phyloP scores from a whole-genome alignment of 2,888 invertebrate species.

The Agapostemon virescens region DNA sequence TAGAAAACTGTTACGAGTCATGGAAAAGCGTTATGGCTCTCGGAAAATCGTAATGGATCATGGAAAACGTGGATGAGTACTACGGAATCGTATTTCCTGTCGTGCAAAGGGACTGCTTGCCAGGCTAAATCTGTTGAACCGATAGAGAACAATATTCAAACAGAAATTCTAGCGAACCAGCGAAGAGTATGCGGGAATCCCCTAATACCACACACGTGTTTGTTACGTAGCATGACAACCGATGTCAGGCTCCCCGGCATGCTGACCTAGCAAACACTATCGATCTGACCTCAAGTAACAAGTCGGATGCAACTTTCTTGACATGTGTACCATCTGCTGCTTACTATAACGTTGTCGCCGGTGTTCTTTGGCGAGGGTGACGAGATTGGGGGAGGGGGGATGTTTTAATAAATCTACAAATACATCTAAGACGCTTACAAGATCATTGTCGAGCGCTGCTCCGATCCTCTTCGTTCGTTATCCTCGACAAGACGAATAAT shows the following conservation, averaged over 20 bases:
- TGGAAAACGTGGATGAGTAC: not conserved
- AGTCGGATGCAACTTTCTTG: slow-evolving; percentile 8
- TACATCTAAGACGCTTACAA: not conserved
- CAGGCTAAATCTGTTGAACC: not conserved
- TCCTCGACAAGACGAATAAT: not conserved
- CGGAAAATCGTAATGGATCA: no score
- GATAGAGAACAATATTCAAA: not conserved
- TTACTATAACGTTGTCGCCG: not conserved
- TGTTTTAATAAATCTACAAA: not conserved
- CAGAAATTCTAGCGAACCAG: not conserved
- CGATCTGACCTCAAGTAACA: slow-evolving; percentile 7
- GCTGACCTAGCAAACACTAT: slow-evolving; percentile 1
- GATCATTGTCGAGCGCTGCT: not conserved
- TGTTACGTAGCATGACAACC: not conserved
- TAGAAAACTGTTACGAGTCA: no score
- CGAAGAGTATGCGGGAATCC: not conserved
- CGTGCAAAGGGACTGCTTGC: not conserved
- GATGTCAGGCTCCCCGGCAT: not conserved
- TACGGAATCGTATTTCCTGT: not conserved
- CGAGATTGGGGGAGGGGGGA: no score
- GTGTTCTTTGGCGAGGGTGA: no score
- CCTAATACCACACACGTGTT: not conserved
- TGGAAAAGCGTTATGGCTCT: no score
- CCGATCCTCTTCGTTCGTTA: not conserved
- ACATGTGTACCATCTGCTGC: slow-evolving; percentile 5